Base-by-base conservation (phyloP, 2,797 vertebrate genomes). In the Pelobates cultripes region DNA sequence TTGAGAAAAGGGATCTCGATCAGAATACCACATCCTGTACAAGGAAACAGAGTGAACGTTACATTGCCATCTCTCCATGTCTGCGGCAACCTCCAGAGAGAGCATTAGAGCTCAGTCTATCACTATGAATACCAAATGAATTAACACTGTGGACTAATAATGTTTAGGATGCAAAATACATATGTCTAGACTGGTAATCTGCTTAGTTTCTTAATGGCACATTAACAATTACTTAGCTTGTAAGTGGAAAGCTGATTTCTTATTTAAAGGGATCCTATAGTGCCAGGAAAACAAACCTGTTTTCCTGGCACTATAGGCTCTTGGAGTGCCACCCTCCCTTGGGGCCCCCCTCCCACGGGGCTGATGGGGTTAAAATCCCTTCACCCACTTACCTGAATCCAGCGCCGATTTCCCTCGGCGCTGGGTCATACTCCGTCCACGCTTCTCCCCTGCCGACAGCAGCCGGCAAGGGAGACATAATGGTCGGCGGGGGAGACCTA, bases 41-140 rank as follows among this genome's bases (percentile, higher is more conserved):
- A 79, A 75, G 82, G 82, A 83, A 83, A 79, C 77, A 70, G 41
- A 64, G 55, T 41, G 69, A 75, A 75, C 57, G 73, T 83, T 75
- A 43, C 40, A 79, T 57, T 66, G 9, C 72, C 43, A 79, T 79
- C 66, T 53, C 2, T 71, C 44, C 15, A 63, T 41, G 77, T 83
- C 77, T 83, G 82, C 77, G 77, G 82, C 82, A 79, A 63, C 77
- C 77, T 75, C 77, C 4, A 64, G 72, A 79, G 72, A 75, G 72
- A 64, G 75, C 82, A 79, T 83, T 79, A 83, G 8, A 55, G 66
- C 67, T 53, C 71, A 75, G 74, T 79, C 75, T 79, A 79, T 79
- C 72, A 75, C n/a, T 79, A 79, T 83, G 72, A 83, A 79, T 79
- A 70, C 55, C 61, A 71, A 83, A 83, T 79, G 63, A 79, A 83